Percentiles rank a stretch among this genome's conserved stretches.
Evolutionary conservation across 2,888 invertebrate genomes (phyloP).

Genomic region (Idaea biselata): DNA sequence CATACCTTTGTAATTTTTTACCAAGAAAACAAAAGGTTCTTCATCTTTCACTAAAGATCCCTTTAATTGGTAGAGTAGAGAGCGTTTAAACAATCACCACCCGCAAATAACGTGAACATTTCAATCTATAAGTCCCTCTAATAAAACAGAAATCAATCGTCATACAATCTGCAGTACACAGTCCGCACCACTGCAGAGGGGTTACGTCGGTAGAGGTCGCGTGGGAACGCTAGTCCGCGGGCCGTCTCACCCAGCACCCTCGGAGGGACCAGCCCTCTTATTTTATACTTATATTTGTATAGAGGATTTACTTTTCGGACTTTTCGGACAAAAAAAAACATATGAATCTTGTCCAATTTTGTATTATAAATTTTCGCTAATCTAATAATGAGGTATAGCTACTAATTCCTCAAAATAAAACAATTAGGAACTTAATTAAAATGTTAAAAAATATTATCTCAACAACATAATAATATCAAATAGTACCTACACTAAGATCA

Average conservation of each 20-base stretch:
- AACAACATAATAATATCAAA: background rate
- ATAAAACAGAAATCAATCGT: slow-evolving; percentile 15
- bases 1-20: too few species aligned
- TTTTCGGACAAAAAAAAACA: background rate
- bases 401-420: too few species aligned
- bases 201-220: slow-evolving; percentile 18
- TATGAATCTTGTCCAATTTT: too few species aligned
- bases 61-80: background rate
- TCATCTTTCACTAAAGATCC: background rate
- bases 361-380: too few species aligned
- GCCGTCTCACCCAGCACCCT: slow-evolving; percentile 29
- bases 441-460: background rate
- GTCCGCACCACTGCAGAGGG: slow-evolving; percentile 3
- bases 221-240: slow-evolving; percentile 30
- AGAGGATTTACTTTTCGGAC: background rate
- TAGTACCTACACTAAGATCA: too few species aligned
- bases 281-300: background rate
- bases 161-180: background rate
- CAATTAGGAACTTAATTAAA: background rate
- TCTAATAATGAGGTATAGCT: too few species aligned
- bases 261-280: slow-evolving; percentile 18
- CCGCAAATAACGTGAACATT: background rate
- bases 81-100: background rate
- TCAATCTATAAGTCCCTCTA: slow-evolving; percentile 23
- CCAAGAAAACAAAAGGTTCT: too few species aligned